Evolutionary conservation across 2,797 vertebrate species (phyloP), one percentile per base, ranked within the genome.

Genomic region (Sardinella longiceps): DNA sequence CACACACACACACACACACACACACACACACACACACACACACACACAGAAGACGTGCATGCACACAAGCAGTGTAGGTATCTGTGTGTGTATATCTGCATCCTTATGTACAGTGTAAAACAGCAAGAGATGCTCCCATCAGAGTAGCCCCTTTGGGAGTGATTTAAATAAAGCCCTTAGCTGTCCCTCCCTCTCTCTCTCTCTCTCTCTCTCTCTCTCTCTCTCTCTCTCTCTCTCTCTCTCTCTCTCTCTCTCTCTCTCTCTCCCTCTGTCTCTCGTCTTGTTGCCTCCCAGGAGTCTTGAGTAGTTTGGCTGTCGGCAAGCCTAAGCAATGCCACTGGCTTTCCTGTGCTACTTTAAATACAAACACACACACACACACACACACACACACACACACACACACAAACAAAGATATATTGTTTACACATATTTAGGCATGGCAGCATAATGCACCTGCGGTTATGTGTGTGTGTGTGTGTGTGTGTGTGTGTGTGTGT

Each of bases 21-120:
- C 66, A 84, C 70, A 66, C 48, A 77, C 33, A 1, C 83, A 83
- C 43, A 84, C 85, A 82, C 83, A 81, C 58, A 46, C 3, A 14
- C 23, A 2, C 50, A 51, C 39, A 63, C 33, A 1, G 81, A 82
- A n/a, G n/a, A n/a, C n/a, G n/a, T n/a, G n/a, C 43, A 45, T 7
- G 2, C 43, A 3, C 43, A 3, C 43, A 11, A 0, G 28, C 1
- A 33, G 1, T 39, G 33, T 20, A 15, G 6, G 66, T 23, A 18
- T 37, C 2, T 23, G 66, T 74, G 33, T 74, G 33, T 39, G 14
- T 74, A 30, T 23, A 18, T 4, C 30, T 74, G 66, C 33, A 33
- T 74, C 14, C 30, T 20, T 66, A 14, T 66, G 25, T 30, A 66
- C n/a, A 30, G 60, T 66, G 28, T 30, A 66, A 66, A 66, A 66